Evolutionary conservation across 2,113 vertebrate species (phyloP).

Genomic region (Oncorhynchus tshawytscha): DNA sequence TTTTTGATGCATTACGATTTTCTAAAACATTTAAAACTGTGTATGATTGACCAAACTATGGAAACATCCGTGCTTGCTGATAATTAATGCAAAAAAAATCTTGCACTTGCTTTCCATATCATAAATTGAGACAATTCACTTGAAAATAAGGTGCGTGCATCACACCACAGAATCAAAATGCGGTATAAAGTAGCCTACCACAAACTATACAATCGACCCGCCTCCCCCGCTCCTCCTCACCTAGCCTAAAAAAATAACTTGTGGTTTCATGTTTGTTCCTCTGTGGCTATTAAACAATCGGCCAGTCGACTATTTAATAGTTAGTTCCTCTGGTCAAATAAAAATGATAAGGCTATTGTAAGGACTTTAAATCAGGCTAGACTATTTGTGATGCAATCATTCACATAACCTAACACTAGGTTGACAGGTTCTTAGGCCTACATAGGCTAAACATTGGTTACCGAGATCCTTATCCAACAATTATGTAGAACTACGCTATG

Average conservation of each 20-base stretch:
- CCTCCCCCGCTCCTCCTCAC: slow-evolving; percentile 77
- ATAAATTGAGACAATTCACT: neutral
- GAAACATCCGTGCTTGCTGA: slow-evolving; percentile 55
- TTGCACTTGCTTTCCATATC: neutral
- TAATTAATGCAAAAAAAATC: slow-evolving; percentile 62
- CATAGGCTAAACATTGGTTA: slow-evolving; percentile 2
- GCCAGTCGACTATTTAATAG: too few species aligned
- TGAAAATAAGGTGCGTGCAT: slow-evolving; percentile 31
- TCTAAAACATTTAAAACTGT: slow-evolving; percentile 20
- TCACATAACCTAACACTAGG: neutral
- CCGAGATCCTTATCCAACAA: slow-evolving; percentile 19
- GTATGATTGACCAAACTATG: slow-evolving; percentile 51
- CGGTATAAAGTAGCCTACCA: slow-evolving; percentile 72
- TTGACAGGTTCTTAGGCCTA: neutral
- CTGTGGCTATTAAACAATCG: too few species aligned
- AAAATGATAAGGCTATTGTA: too few species aligned
- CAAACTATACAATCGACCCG: slow-evolving; percentile 80
- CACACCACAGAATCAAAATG: slow-evolving; percentile 66
- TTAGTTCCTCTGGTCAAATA: too few species aligned
- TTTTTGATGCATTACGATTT: too few species aligned
- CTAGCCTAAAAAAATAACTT: slow-evolving; percentile 74
- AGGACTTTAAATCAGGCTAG: too few species aligned
- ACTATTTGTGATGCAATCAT: too few species aligned
- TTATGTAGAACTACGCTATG: neutral
- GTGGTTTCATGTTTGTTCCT: too few species aligned